Percentiles rank a stretch among this genome's conserved stretches.
phyloP scores from a whole-genome alignment of 2,113 vertebrate genomes.

The Centropus unirufus region DNA sequence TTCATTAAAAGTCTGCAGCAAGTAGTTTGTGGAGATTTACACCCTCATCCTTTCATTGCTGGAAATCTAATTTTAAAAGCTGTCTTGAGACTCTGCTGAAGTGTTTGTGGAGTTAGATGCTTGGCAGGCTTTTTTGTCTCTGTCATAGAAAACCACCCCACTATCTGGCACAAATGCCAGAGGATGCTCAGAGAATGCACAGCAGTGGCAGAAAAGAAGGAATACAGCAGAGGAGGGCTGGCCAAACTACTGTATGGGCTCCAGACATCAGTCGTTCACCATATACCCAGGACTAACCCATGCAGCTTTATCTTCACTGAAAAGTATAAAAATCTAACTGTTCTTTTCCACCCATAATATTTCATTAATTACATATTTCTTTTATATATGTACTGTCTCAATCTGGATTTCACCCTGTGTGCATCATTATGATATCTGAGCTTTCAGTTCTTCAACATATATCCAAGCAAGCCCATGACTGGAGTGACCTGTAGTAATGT shows the following conservation, averaged over 20 bases:
- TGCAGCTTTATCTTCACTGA: neutral
- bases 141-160: neutral
- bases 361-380: neutral
- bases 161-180: neutral
- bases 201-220: neutral
- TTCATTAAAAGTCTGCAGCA: slow-evolving; percentile 22
- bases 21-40: slow-evolving; percentile 2
- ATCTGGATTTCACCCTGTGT: neutral
- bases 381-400: neutral
- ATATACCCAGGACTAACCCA: neutral
- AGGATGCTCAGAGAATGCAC: neutral
- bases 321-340: neutral
- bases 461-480: neutral
- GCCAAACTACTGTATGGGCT: neutral
- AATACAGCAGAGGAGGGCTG: neutral
- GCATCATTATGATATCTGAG: neutral
- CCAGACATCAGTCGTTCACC: neutral
- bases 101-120: neutral
- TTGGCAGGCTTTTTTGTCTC: neutral
- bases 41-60: neutral
- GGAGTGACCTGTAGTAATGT: neutral
- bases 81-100: neutral
- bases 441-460: neutral
- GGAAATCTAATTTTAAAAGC: slow-evolving; percentile 37
- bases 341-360: neutral